Evolutionary conservation across 2,113 vertebrate genomes (phyloP).

Genomic region (Mormyrus lacerda): DNA sequence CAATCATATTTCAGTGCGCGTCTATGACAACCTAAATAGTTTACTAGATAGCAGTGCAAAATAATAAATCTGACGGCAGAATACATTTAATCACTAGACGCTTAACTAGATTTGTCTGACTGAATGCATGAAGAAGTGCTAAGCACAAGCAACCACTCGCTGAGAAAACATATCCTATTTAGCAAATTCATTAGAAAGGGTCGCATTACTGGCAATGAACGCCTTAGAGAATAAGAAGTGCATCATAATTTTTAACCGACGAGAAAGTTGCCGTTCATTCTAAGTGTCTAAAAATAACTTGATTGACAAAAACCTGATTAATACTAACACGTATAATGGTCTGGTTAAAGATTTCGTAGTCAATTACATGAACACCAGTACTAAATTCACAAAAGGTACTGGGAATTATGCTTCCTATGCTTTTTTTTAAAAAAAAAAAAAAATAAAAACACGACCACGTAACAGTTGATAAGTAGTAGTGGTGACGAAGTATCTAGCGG

Average conservation of each 20-base stretch:
- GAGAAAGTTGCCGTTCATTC: not conserved
- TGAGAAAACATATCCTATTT: not conserved
- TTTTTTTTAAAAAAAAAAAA: no score
- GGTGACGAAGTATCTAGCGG: constrained; percentile 28
- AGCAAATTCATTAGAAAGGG: not conserved
- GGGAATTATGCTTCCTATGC: not conserved
- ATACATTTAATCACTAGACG: not conserved
- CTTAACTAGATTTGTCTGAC: not conserved
- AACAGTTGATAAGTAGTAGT: constrained; percentile 20
- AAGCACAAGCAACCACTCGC: not conserved
- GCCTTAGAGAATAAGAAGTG: not conserved
- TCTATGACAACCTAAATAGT: not conserved
- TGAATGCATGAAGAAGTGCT: not conserved
- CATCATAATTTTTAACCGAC: not conserved
- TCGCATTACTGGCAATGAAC: not conserved
- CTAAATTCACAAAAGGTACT: not conserved
- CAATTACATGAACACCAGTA: not conserved
- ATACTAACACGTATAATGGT: not conserved
- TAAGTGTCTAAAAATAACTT: not conserved
- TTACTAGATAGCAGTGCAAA: not conserved
- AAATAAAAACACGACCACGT: not conserved
- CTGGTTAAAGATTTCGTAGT: not conserved
- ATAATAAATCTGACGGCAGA: not conserved
- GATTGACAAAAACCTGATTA: not conserved
- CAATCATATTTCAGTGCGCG: not conserved